Evolutionary conservation across 2,888 invertebrate genomes (phyloP).

Genomic region (Drosophila yooni): DNA sequence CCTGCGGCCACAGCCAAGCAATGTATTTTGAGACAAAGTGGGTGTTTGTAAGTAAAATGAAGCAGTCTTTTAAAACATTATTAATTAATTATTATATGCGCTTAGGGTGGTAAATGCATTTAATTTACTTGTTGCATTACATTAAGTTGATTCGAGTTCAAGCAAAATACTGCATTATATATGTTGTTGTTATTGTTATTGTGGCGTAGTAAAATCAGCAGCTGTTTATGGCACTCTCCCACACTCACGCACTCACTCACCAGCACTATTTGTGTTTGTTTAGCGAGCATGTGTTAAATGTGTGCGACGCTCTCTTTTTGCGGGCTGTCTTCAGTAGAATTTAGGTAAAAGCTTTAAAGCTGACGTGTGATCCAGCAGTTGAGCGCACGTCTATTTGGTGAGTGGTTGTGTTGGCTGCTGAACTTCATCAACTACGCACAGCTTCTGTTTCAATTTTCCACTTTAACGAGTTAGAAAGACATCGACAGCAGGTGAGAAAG

Average conservation of each 20-base stretch:
- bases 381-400: not conserved
- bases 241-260: constrained; percentile 3
- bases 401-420: constrained; percentile 7
- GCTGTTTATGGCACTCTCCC: constrained; percentile 37
- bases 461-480: constrained; percentile 46
- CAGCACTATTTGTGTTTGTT: constrained; percentile 3
- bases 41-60: constrained; percentile 82
- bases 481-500: constrained; percentile 32
- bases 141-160: constrained; percentile 7
- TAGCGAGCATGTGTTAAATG: constrained; percentile 11
- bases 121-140: constrained; percentile 33
- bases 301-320: constrained; percentile 13
- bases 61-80: not conserved
- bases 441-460: constrained; percentile 68
- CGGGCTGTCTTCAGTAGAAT: not conserved
- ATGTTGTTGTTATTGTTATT: constrained; percentile 19
- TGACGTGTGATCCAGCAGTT: constrained; percentile 21
- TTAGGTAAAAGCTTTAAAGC: constrained; percentile 11
- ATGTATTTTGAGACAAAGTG: constrained; percentile 83
- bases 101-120: constrained; percentile 10
- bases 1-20: constrained; percentile 11
- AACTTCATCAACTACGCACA: constrained; percentile 46
- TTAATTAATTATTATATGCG: constrained; percentile 37
- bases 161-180: constrained; percentile 17
- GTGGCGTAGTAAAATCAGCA: constrained; percentile 49